Percentiles rank a stretch among this genome's conserved stretches.
Evolutionary conservation across 1,140 invertebrate genomes (phyloP).

Genomic region (Drosophila virilis): DNA sequence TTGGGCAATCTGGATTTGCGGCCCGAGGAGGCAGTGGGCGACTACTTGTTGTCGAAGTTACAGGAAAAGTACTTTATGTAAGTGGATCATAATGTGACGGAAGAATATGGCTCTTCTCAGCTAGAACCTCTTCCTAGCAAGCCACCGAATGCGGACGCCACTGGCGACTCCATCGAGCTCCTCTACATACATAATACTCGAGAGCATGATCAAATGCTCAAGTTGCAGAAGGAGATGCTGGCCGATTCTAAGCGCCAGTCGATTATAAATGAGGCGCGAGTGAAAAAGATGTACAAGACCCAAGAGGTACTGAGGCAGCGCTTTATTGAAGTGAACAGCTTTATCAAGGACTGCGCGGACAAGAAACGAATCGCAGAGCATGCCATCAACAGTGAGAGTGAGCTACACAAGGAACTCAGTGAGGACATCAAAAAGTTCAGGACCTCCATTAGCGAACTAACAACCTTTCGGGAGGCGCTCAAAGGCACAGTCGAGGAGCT

Average conservation of each 20-base stretch:
- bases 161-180: conserved; percentile 76
- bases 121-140: conserved; percentile 50
- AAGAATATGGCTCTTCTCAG: background rate
- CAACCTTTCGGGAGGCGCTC: conserved; percentile 65
- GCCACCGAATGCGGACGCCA: conserved; percentile 64
- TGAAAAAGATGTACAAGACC: conserved; percentile 67
- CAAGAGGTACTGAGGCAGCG: conserved; percentile 71
- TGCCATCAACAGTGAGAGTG: conserved; percentile 46
- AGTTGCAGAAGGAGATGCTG: conserved; percentile 73
- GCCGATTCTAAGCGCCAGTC: conserved; percentile 57
- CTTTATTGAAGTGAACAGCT: conserved; percentile 80
- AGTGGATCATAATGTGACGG: conserved; percentile 19
- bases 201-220: conserved; percentile 67
- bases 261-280: conserved; percentile 57
- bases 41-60: conserved; percentile 68
- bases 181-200: conserved; percentile 74
- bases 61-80: conserved; percentile 77
- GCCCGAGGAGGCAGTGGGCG: conserved; percentile 75
- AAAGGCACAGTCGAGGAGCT: conserved; percentile 74
- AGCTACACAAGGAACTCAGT: conserved; percentile 61
- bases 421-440: conserved; percentile 60
- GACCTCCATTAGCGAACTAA: conserved; percentile 63
- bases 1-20: conserved; percentile 76
- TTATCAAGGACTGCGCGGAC: conserved; percentile 78
- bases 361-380: conserved; percentile 72